Percentiles rank a stretch among this genome's conserved stretches.
Conservation (phyloP, 2,888 invertebrate species). For the Xanthostigma xanthostigma region DNA sequence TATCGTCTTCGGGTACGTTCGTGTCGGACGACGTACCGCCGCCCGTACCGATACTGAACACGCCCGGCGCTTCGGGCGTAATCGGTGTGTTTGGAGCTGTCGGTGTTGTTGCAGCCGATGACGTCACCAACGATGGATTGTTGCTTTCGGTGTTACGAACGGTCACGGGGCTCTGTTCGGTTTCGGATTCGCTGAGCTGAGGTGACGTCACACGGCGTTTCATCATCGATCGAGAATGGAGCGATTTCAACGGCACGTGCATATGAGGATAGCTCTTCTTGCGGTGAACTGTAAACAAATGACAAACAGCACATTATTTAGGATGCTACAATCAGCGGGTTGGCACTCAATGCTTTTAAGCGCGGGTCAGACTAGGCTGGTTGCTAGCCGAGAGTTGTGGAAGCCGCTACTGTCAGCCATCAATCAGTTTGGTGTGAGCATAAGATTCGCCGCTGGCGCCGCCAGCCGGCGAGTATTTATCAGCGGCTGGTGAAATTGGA, state of each 20-base stretch:
- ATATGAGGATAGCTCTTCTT: constrained; percentile 47
- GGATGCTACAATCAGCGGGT: too few species aligned
- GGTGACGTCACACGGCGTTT: constrained; percentile 27
- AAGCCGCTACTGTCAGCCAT: too few species aligned
- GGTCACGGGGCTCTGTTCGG: neutral
- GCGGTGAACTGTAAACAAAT: constrained; percentile 37
- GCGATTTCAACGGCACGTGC: constrained; percentile 42
- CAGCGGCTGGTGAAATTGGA: too few species aligned
- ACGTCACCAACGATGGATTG: constrained; percentile 8
- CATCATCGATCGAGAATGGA: constrained; percentile 38
- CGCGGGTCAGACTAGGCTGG: too few species aligned
- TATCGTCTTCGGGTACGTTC: constrained; percentile 22
- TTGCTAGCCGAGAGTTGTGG: too few species aligned
- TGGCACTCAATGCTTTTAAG: too few species aligned
- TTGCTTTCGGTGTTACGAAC: neutral
- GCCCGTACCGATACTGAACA: constrained; percentile 4
- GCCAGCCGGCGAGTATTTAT: too few species aligned
- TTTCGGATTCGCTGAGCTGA: constrained; percentile 11
- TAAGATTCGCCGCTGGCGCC: too few species aligned
- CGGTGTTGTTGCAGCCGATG: constrained; percentile 5
- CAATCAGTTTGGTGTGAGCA: too few species aligned
- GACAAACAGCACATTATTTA: neutral
- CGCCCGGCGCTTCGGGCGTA: constrained; percentile 12
- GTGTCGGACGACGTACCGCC: constrained; percentile 4
- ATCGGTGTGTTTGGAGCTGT: constrained; percentile 10